Evolutionary conservation across 2,113 vertebrate species (phyloP).

Genomic region (Globicephala melas): DNA sequence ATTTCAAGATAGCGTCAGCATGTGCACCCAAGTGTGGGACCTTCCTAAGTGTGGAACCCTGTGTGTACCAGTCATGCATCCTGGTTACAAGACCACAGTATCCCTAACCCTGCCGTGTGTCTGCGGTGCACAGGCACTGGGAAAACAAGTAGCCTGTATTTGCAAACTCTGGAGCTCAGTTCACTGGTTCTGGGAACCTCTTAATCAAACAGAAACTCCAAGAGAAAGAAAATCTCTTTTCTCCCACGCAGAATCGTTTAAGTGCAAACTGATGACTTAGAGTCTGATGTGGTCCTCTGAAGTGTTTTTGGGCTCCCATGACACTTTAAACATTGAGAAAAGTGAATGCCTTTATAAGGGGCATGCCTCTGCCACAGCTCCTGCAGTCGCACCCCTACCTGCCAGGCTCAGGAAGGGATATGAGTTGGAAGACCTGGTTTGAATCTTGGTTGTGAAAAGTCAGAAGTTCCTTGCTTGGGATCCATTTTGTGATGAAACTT

Average conservation of each 20-base stretch:
- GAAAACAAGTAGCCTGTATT: no score
- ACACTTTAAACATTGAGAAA: neutral
- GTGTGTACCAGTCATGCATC: neutral
- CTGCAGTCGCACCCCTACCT: neutral
- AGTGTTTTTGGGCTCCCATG: accelerated
- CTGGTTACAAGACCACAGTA: neutral
- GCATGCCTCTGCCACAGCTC: accelerated
- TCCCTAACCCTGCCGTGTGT: accelerated
- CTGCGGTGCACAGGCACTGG: neutral
- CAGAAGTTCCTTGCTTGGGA: neutral
- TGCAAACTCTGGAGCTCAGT: neutral
- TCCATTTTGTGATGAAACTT: neutral
- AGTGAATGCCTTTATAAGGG: neutral
- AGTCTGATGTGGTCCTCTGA: neutral
- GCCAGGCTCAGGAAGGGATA: neutral
- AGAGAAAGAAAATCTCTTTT: neutral
- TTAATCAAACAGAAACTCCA: neutral
- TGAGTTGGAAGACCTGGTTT: neutral
- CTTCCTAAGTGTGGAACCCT: neutral
- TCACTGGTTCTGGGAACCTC: neutral
- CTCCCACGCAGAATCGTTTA: neutral
- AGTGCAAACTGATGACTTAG: neutral
- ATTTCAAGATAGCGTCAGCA: neutral
- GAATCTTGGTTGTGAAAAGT: neutral
- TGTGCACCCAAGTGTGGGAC: neutral